These are phyloP conservation scores for Acomys russatus DNA, from an alignment of 2,797 vertebrate genomes.

Conservation along the genomic window DNA sequence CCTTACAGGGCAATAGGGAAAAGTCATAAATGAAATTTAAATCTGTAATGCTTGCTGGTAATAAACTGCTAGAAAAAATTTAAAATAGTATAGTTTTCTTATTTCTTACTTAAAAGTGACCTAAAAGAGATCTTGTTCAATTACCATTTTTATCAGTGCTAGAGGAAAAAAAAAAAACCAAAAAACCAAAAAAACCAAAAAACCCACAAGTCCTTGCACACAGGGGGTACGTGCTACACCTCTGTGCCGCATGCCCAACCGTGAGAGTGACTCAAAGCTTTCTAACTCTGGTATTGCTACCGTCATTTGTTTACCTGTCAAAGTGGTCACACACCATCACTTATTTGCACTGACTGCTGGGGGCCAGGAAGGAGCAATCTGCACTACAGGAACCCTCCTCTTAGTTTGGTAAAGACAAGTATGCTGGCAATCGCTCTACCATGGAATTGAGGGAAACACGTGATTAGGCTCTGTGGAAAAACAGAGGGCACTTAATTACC, in stretches of 20 bases:
- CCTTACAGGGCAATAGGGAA: not conserved
- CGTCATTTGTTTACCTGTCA: not conserved
- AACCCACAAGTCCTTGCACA: too few relatives aligned
- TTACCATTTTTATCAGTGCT: not conserved
- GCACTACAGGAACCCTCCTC: not conserved
- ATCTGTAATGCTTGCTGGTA: slow-evolving; percentile 45
- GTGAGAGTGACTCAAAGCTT: not conserved
- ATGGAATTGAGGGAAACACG: not conserved
- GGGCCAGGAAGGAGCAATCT: not conserved
- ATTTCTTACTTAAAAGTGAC: slow-evolving; percentile 15
- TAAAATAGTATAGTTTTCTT: slow-evolving; percentile 40
- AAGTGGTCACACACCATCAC: not conserved
- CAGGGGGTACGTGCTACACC: not conserved
- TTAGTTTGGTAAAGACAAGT: not conserved
- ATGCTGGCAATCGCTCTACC: not conserved
- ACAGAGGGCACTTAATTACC: not conserved
- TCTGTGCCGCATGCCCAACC: not conserved
- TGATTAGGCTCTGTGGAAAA: not conserved
- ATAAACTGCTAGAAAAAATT: slow-evolving; percentile 41
- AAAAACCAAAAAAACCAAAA: too few relatives aligned
- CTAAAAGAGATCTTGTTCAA: not conserved
- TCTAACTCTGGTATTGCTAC: not conserved
- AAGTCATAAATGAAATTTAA: slow-evolving; percentile 50
- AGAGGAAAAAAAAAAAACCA: not conserved
- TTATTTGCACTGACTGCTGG: not conserved